Base-by-base conservation (phyloP, 2,888 invertebrate genomes). In the Iselma pallidipennis region DNA sequence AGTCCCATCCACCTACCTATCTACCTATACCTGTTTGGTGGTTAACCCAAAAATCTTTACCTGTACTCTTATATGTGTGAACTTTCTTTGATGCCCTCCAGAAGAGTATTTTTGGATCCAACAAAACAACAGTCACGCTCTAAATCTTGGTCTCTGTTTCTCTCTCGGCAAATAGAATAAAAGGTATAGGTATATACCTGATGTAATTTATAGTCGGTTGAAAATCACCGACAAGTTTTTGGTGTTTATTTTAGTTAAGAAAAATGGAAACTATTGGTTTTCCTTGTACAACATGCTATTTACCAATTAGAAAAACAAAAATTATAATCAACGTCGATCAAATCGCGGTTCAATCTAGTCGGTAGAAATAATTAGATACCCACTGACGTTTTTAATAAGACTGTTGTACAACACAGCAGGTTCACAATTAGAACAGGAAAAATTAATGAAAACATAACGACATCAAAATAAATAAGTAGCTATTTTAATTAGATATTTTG, bases 1-100 rank as follows among this genome's bases (percentile, higher is more conserved):
- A 33, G n/a, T 16, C 55, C 31, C 12, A 37, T 45, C 59, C 59
- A 37, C 59, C 59, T 59, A 59, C 59, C 55, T 59, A 49, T 59
- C n/a, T n/a, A n/a, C n/a, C n/a, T n/a, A n/a, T n/a, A n/a, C n/a
- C n/a, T n/a, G n/a, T 31, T 21, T 19, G 9, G 19, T 16, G 4
- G 42, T 9, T 37, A 42, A 42, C 42, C 42, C 51, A 42, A 23
- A 55, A 45, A 48, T 26, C 31, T 56, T 19, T 51, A 31, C 51
- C 51, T 31, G 42, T 42, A 19, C 2, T 37, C 14, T 5, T 50
- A 14, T 29, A 10, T 42, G 42, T 42, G 42, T 42, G 42, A 42
- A 26, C 21, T 57, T 26, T 51, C 31, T 31, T 14, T 12, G 25
- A 10, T 51, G 29, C 26, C 51, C 51, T 51, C 51, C 51, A 12